Evolutionary conservation across 2,113 vertebrate genomes (phyloP).

Genomic region (Odontophorus gujanensis): DNA sequence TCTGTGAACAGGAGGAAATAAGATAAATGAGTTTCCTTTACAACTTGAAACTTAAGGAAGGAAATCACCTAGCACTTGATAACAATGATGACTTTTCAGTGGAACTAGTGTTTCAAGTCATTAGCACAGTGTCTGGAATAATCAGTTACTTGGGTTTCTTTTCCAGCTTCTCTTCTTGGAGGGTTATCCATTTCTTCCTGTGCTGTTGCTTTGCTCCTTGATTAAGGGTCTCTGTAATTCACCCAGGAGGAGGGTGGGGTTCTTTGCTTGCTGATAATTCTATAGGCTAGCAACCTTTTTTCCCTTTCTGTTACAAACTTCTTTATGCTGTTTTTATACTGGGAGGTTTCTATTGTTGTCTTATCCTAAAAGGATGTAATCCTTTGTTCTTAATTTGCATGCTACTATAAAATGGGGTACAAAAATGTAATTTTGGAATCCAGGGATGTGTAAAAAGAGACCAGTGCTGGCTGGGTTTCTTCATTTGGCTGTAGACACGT

Average conservation of each 20-base stretch:
- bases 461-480: background rate
- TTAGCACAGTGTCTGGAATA: background rate
- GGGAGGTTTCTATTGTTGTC: background rate
- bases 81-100: background rate
- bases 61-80: background rate
- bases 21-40: background rate
- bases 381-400: background rate
- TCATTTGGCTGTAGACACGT: background rate
- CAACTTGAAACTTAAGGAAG: background rate
- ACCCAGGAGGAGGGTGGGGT: background rate
- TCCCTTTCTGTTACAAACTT: background rate
- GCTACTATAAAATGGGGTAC: background rate
- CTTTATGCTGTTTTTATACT: background rate
- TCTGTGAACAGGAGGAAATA: background rate
- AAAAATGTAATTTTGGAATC: background rate
- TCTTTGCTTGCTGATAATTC: background rate
- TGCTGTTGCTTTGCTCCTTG: background rate
- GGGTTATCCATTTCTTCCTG: background rate
- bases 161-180: background rate
- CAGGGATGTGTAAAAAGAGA: background rate
- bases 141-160: background rate
- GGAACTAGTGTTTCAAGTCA: background rate
- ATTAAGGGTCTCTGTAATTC: background rate
- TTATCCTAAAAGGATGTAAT: background rate
- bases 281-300: background rate